Evolutionary conservation across 2,113 vertebrate genomes (phyloP).

Genomic region (Kryptolebias marmoratus): DNA sequence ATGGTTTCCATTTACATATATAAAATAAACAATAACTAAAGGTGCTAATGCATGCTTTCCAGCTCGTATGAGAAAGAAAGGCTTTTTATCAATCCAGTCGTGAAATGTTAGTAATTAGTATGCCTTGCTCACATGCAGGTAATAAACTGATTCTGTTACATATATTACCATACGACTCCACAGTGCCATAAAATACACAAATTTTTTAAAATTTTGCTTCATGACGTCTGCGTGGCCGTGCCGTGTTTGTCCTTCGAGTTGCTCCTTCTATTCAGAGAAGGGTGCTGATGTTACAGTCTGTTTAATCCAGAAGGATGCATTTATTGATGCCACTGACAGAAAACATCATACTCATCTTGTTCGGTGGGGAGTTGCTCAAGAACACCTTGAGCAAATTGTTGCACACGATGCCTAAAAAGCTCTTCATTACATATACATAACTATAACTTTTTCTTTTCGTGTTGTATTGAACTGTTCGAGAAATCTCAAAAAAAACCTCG

Average conservation of each 20-base stretch:
- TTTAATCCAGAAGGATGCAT: constrained; percentile 1
- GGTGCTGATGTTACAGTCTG: not conserved
- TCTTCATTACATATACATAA: not conserved
- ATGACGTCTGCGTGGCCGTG: not conserved
- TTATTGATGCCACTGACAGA: not conserved
- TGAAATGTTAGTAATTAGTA: not conserved
- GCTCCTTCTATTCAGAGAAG: not conserved
- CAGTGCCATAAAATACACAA: not conserved
- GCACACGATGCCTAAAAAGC: not conserved
- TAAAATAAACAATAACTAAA: too few relatives aligned
- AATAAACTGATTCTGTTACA: not conserved
- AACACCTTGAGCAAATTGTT: not conserved
- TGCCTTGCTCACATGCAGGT: not conserved
- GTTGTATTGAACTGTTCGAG: not conserved
- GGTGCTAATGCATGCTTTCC: too few relatives aligned
- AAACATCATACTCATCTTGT: not conserved
- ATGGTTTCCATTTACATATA: too few relatives aligned
- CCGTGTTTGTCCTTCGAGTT: not conserved
- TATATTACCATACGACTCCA: not conserved
- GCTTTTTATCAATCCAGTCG: too few relatives aligned
- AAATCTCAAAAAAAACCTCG: constrained; percentile 1
- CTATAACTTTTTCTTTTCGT: not conserved
- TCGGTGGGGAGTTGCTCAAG: constrained; percentile 12
- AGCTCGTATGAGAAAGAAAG: not conserved
- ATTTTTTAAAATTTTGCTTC: not conserved